Evolutionary conservation across 1,140 invertebrate genomes (phyloP), one percentile per base, ranked within the genome.

Genomic region (Brachionus rotundiformis): DNA sequence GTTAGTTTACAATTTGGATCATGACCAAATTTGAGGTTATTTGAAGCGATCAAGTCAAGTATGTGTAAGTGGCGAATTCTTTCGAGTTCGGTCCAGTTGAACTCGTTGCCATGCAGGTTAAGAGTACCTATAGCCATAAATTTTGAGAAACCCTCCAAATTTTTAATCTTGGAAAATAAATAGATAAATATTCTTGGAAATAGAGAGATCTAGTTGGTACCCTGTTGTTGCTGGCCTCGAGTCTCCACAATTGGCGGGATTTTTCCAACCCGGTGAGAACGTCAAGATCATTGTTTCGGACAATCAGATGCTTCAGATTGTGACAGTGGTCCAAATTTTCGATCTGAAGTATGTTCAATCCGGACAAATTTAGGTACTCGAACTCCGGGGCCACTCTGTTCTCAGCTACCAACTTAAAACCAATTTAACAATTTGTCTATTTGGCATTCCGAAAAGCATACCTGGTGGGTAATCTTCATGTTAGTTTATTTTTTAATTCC

Each of bases 381-480:
- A 83, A 83, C 16, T 83, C 84, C 8, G 85, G 82, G 11, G 84
- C 84, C 33, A 81, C 82, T 8, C 79, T 82, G 6, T 77, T 83
- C 3, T 75, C 82, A 8, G 59, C 63, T 2, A 82, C 80, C 29
- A 77, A 68, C 31, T 61, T 16, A 23, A 75, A 59, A 68, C 31
- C 63, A 33, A 73, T 47, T 39, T 68, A 63, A 25, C 10, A 79
- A 79, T 13, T 39, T 36, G 13, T 41, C 63, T 39, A 82, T 83
- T 31, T 79, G 82, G 59, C 88, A 86, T 88, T 27, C 87, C 88
- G 10, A 84, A 90, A 16, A 90, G 88, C 81, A 89, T 90, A 3
- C 89, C 89, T 83, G 90, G 90, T 82, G 90, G 89, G 0, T 91
- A 90, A 73, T 73, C 68, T 73, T 73, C 68, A 73, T 73, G 36